A percentile compares a stretch with the other conserved stretches of the same genome.
These are phyloP conservation scores for Syngnathus rostellatus DNA, from an alignment of 2,797 vertebrate species.

Conservation along the genomic window DNA sequence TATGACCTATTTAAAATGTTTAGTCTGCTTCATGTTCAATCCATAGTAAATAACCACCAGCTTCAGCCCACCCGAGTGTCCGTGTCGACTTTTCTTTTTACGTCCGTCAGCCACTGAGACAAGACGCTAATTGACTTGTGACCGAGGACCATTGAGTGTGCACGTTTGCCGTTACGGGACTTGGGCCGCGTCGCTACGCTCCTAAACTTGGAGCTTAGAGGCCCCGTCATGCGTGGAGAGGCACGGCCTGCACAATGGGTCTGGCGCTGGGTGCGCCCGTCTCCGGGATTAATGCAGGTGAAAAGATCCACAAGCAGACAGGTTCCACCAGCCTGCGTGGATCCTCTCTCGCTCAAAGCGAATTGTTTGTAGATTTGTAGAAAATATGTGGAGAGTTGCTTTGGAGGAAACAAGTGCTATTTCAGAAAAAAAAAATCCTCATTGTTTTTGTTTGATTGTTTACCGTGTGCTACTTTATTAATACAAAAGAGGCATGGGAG, in stretches of 20 bases:
- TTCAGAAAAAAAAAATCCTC: too few species aligned
- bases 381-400: too few species aligned
- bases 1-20: too few species aligned
- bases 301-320: conserved; percentile 51
- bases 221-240: conserved; percentile 50
- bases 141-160: conserved; percentile 7
- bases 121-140: not conserved
- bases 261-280: conserved; percentile 57
- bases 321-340: conserved; percentile 8
- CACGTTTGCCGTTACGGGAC: not conserved
- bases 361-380: too few species aligned
- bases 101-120: not conserved
- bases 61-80: too few species aligned
- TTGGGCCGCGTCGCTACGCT: conserved; percentile 5
- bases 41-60: too few species aligned
- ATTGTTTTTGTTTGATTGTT: too few species aligned
- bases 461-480: too few species aligned
- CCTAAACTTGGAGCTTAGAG: conserved; percentile 19
- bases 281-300: conserved; percentile 54
- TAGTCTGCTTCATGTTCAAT: too few species aligned
- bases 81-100: not conserved
- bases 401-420: too few species aligned
- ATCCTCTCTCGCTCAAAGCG: not conserved
- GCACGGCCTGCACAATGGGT: conserved; percentile 50
- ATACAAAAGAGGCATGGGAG: too few species aligned